phyloP scores from a whole-genome alignment of 2,888 invertebrate species.

The Tipula lateralis region DNA sequence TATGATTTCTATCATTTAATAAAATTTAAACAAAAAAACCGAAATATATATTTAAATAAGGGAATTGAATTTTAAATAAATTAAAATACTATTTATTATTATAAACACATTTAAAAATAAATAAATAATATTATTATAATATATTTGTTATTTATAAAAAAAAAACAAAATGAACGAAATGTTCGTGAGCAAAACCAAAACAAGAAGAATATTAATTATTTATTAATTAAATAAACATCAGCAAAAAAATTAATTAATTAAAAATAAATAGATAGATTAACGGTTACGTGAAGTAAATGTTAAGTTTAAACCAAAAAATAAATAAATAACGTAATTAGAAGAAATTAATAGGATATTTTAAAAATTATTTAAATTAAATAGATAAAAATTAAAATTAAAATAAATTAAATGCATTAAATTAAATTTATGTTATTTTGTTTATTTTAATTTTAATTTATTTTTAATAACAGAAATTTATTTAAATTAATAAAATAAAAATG shows the following conservation, averaged over 20 bases:
- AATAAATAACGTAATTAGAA: conserved; percentile 28
- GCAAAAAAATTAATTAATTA: neutral
- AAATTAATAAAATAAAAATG: neutral
- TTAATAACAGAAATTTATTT: neutral
- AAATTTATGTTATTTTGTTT: neutral
- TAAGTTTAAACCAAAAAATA: conserved; percentile 27
- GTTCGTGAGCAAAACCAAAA: neutral
- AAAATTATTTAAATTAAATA: conserved; percentile 16
- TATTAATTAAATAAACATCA: neutral
- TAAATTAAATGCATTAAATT: neutral
- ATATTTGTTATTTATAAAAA: conserved; percentile 12
- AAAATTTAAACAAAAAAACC: neutral
- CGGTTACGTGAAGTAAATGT: conserved; percentile 29
- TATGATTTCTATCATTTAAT: conserved; percentile 6
- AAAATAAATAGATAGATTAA: conserved; percentile 30
- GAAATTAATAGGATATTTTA: conserved; percentile 27
- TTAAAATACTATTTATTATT: neutral
- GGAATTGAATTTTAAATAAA: conserved; percentile 28
- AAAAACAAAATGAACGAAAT: neutral
- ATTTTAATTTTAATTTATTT: neutral
- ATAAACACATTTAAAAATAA: neutral
- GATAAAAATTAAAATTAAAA: conserved; percentile 11
- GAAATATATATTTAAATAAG: conserved; percentile 26
- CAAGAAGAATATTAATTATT: neutral
- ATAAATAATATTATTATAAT: neutral